Conservation (phyloP, 2,113 vertebrate genomes). For the Oreotragus oreotragus region DNA sequence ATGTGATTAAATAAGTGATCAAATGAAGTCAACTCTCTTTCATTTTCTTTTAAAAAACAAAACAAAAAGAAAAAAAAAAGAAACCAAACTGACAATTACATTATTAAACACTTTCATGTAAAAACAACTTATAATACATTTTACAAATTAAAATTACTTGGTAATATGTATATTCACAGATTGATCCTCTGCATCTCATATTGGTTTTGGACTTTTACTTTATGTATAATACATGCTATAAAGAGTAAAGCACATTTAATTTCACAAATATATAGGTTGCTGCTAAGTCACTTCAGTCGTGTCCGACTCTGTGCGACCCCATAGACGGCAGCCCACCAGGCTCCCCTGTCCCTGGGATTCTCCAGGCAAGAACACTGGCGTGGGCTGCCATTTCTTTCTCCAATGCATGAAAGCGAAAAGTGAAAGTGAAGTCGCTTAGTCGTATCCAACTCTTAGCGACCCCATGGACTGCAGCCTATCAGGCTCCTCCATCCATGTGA, state of each 20-base stretch:
- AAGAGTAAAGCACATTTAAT: not conserved
- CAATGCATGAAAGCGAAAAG: no score
- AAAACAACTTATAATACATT: not conserved
- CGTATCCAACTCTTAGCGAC: no score
- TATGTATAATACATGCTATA: not conserved
- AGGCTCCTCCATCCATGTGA: no score
- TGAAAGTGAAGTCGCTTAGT: no score
- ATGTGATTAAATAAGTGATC: not conserved
- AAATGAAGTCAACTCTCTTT: not conserved
- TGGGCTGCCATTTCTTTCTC: no score
- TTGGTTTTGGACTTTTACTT: not conserved
- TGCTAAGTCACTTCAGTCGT: no score
- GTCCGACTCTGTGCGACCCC: no score
- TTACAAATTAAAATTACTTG: not conserved
- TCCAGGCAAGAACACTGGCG: no score
- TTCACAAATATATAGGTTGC: not conserved
- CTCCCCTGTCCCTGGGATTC: no score
- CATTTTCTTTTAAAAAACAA: not conserved
- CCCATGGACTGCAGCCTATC: no score
- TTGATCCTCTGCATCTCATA: not conserved
- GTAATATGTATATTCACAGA: not conserved
- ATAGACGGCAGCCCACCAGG: no score
- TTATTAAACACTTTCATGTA: not conserved
- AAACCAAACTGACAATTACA: not conserved
- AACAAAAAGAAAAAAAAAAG: not conserved